These are phyloP conservation scores for Mythimna lalbum DNA, from an alignment of 2,888 invertebrate genomes.

Conservation along the genomic window DNA sequence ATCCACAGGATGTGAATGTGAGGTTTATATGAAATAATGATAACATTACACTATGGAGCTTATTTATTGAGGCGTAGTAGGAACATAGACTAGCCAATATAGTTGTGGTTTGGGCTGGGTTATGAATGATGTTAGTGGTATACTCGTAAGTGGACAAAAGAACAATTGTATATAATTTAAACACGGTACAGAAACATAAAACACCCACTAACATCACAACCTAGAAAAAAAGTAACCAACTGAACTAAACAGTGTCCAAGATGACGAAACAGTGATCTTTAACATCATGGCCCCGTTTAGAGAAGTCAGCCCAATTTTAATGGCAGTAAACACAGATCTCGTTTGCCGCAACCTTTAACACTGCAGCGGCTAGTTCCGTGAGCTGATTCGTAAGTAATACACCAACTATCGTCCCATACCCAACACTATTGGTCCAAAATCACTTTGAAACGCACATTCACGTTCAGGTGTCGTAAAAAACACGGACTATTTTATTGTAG, in stretches of 20 bases:
- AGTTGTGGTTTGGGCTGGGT: constrained; percentile 9
- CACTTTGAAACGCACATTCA: constrained; percentile 79
- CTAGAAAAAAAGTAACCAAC: constrained; percentile 23
- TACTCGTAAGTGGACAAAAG: not conserved
- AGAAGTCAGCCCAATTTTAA: constrained; percentile 68
- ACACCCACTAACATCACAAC: not conserved
- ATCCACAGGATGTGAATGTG: constrained; percentile 61
- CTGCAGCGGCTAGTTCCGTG: constrained; percentile 55
- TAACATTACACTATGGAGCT: constrained; percentile 51
- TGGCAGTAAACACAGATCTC: constrained; percentile 63
- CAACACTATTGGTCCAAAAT: constrained; percentile 73
- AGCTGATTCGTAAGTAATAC: constrained; percentile 63
- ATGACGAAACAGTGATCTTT: constrained; percentile 50
- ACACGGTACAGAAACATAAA: not conserved
- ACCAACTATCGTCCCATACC: constrained; percentile 68
- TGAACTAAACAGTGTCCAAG: constrained; percentile 37
- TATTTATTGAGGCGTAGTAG: constrained; percentile 49
- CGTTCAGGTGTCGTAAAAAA: constrained; percentile 84
- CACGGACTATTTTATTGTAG: constrained; percentile 84
- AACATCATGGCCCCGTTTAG: constrained; percentile 63
- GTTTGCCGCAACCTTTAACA: constrained; percentile 56
- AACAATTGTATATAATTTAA: not conserved
- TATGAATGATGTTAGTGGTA: not conserved
- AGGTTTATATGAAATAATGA: constrained; percentile 66
- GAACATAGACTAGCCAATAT: constrained; percentile 15